phyloP scores from a whole-genome alignment of 2,888 invertebrate species.

The Odontocolon sp. region DNA sequence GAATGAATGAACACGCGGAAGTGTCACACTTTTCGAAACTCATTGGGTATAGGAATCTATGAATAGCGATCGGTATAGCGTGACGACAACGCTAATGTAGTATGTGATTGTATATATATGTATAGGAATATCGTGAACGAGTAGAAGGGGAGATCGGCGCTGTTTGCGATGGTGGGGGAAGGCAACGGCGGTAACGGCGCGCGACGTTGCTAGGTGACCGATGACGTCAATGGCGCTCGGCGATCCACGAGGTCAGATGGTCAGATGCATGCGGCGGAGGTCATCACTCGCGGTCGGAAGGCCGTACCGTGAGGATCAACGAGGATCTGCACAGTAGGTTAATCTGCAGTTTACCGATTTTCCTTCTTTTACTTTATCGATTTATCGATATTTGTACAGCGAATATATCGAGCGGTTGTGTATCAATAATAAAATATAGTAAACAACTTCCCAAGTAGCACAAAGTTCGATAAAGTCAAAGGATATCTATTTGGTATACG shows the following conservation, averaged over 20 bases:
- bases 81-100: not conserved
- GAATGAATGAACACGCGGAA: too few relatives aligned
- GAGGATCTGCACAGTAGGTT: too few relatives aligned
- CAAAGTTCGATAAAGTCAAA: too few relatives aligned
- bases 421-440: too few relatives aligned
- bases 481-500: too few relatives aligned
- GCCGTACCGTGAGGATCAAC: constrained; percentile 44
- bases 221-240: constrained; percentile 55
- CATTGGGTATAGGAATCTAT: not conserved
- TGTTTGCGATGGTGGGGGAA: not conserved
- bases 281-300: constrained; percentile 58
- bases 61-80: not conserved
- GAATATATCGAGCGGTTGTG: too few relatives aligned
- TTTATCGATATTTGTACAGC: constrained; percentile 8
- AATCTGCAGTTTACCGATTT: not conserved
- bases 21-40: not conserved
- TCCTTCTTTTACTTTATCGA: constrained; percentile 13
- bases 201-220: constrained; percentile 34
- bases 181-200: constrained; percentile 36
- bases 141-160: too few relatives aligned
- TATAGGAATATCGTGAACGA: not conserved
- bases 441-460: too few relatives aligned
- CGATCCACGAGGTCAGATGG: constrained; percentile 54
- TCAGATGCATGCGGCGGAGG: constrained; percentile 55
- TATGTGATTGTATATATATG: not conserved